Evolutionary conservation across 2,888 invertebrate species (phyloP).

Genomic region (Julus scanicus): DNA sequence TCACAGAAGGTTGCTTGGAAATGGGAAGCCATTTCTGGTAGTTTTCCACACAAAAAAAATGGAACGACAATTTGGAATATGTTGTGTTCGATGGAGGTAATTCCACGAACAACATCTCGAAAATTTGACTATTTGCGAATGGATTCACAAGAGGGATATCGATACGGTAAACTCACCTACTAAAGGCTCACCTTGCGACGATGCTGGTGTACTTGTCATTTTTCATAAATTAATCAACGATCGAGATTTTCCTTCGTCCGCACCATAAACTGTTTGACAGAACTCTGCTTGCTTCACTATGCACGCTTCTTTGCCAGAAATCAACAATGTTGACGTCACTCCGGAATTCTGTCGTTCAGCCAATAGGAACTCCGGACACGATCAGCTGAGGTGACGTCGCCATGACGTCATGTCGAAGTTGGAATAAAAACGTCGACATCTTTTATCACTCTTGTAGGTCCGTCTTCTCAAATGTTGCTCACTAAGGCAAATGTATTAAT

Average conservation of each 20-base stretch:
- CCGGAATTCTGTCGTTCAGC: neutral
- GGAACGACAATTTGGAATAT: neutral
- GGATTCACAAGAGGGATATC: too few relatives aligned
- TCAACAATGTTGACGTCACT: conserved; percentile 3
- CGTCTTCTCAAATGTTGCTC: too few relatives aligned
- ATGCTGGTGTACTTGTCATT: neutral
- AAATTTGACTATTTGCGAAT: too few relatives aligned
- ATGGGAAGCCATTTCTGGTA: neutral
- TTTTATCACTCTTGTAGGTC: neutral
- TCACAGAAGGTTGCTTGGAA: neutral
- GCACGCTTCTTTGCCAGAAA: conserved; percentile 5
- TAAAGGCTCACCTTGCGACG: neutral
- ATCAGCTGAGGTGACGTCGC: conserved; percentile 3
- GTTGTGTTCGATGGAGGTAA: too few relatives aligned
- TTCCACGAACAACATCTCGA: too few relatives aligned
- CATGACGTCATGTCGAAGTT: neutral
- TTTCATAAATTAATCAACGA: neutral
- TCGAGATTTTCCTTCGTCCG: neutral
- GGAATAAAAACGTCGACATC: neutral
- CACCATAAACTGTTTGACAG: conserved; percentile 11
- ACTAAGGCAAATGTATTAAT: too few relatives aligned
- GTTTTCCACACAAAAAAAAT: neutral
- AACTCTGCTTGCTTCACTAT: neutral
- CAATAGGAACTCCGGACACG: neutral
- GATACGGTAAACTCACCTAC: neutral